Evolutionary conservation across 1,140 invertebrate genomes (phyloP).

Genomic region (Brachionus angularis): DNA sequence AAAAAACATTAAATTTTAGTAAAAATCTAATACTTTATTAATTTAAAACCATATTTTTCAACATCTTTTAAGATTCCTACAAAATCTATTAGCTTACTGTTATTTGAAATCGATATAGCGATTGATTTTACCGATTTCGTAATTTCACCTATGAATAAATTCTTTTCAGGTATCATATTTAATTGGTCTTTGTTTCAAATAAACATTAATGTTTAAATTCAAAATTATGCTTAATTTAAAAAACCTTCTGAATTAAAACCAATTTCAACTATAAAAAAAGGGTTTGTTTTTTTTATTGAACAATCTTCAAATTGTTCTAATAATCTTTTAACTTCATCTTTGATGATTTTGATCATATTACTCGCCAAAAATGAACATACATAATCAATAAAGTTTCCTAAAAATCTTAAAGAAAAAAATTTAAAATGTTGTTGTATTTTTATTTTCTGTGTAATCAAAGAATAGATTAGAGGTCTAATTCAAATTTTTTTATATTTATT

Average conservation of each 20-base stretch:
- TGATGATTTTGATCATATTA: too few species aligned
- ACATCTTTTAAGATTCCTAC: constrained; percentile 12
- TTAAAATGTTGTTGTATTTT: too few species aligned
- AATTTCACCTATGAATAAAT: not conserved
- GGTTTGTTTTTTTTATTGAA: not conserved
- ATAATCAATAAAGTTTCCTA: too few species aligned
- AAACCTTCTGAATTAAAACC: constrained; percentile 12
- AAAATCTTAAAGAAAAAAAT: too few species aligned
- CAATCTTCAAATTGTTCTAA: not conserved
- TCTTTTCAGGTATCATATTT: not conserved
- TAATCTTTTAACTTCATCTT: not conserved
- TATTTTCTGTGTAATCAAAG: too few species aligned
- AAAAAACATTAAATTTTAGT: not conserved
- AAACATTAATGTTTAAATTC: not conserved
- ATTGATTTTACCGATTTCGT: constrained; percentile 8
- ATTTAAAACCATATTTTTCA: constrained; percentile 10
- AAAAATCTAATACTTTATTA: constrained; percentile 32
- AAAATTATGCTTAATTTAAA: too few species aligned
- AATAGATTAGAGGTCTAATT: too few species aligned
- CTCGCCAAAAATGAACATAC: too few species aligned
- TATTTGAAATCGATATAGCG: not conserved
- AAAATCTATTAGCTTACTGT: constrained; percentile 20
- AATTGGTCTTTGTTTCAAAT: not conserved
- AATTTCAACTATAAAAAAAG: not conserved
- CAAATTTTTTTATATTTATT: too few species aligned